These are phyloP conservation scores for Scarus forsteni DNA, from an alignment of 2,797 vertebrate genomes.

Conservation along the genomic window DNA sequence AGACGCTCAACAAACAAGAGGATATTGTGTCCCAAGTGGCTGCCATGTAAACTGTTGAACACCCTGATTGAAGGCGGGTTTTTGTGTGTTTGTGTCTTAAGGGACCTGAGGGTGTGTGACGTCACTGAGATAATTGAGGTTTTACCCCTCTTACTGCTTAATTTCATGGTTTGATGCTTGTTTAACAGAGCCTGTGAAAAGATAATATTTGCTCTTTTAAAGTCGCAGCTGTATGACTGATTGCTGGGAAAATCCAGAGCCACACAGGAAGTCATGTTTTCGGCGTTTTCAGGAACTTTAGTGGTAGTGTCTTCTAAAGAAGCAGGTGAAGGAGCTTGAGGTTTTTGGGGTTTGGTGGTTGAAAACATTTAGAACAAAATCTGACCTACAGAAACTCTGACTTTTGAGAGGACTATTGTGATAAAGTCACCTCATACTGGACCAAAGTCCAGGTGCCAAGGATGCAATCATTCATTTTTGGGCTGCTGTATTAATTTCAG, in stretches of 20 bases:
- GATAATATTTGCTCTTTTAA: neutral
- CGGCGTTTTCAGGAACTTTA: neutral
- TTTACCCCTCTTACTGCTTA: conserved; percentile 1
- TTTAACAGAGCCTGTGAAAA: conserved; percentile 5
- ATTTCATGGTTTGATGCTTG: neutral
- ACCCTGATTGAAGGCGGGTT: conserved; percentile 16
- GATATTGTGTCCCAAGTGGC: conserved; percentile 80
- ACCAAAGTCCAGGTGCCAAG: too few species aligned
- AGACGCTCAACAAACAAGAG: conserved; percentile 82
- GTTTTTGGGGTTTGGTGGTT: neutral
- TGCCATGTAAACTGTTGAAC: conserved; percentile 65
- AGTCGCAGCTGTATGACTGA: neutral
- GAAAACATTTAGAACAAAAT: neutral
- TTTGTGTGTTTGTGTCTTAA: conserved; percentile 8
- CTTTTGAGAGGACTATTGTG: neutral
- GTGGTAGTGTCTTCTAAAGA: neutral
- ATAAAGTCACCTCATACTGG: too few species aligned
- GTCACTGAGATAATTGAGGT: conserved; percentile 4
- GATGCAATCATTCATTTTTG: too few species aligned
- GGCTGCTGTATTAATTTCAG: too few species aligned
- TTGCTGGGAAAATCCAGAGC: conserved; percentile 11
- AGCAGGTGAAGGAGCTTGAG: neutral
- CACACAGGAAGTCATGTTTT: neutral
- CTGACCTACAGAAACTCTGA: neutral
- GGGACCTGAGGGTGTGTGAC: neutral